Base-by-base conservation (phyloP, 2,888 invertebrate species). In the Xestia rhomboidea region DNA sequence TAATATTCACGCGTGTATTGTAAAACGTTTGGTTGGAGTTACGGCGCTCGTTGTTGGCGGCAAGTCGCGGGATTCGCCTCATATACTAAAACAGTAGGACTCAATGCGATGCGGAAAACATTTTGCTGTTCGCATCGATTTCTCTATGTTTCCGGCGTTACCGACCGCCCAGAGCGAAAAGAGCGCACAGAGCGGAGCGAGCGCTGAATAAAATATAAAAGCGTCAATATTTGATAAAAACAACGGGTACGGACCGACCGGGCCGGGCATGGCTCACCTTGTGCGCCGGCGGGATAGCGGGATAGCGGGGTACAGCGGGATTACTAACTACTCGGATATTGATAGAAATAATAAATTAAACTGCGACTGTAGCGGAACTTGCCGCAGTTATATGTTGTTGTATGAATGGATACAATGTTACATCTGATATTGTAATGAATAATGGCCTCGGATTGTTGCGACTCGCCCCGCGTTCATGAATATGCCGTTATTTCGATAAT, bases 151-250 rank as follows among this genome's bases (percentile, higher is more conserved):
- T 86, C 83, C 86, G 79, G 83, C 60, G 72, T 51, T 70, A 82
- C 63, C 51, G 51, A 30, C 27, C 34, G 76, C 73, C 66, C 71
- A 68, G 68, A 83, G 82, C 73, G 71, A 60, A 64, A 49, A 67
- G 68, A 70, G 71, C 66, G 18, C 27, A 49, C 27, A 78, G 66
- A 78, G 78, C 82, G 54, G 68, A 86, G 54, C 83, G 73, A 76
- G 63, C 62, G 63, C 72, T 87, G 73, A 85, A 85, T 85, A 78
- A 85, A 84, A 87, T 84, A 85, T 85, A 72, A 64, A 78, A 84
- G 76, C 85, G 70, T 84, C 87, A 84, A 85, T 87, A 85, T 87
- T 87, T 85, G 81, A 85, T 87, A 84, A 84, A 84, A 84, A 80
- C 73, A 87, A 75, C 73, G 76, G 60, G 51, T 73, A 27, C 30